Percentiles rank a stretch among this genome's conserved stretches.
phyloP scores from a whole-genome alignment of 2,113 vertebrate genomes.

The Motacilla alba region DNA sequence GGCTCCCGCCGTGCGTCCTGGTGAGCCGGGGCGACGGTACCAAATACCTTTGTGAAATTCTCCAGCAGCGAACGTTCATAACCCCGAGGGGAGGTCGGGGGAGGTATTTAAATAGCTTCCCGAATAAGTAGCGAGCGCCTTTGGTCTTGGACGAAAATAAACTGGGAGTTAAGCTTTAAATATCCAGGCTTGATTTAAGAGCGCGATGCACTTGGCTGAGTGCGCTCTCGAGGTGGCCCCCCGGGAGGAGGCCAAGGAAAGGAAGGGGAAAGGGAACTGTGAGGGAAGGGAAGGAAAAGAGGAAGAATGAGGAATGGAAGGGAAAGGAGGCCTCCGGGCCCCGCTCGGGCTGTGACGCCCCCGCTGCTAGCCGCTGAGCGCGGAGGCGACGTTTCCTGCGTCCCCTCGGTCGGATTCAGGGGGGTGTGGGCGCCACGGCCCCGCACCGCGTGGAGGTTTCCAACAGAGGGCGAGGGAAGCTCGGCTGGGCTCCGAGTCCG shows the following conservation, averaged over 20 bases:
- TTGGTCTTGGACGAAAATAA: conserved; percentile 53
- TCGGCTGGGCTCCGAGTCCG: neutral
- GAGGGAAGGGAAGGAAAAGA: neutral
- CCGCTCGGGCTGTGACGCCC: neutral
- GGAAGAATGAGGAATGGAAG: neutral
- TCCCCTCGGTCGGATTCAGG: neutral
- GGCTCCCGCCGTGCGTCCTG: neutral
- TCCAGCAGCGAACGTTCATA: neutral
- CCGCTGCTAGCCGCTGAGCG: neutral
- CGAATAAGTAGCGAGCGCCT: conserved; percentile 7
- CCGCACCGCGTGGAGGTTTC: neutral
- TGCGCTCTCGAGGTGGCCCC: neutral
- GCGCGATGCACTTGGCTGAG: neutral
- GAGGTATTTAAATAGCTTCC: conserved; percentile 39
- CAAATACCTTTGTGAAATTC: neutral
- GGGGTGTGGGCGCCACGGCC: neutral
- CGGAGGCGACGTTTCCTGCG: neutral
- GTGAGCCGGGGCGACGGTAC: neutral
- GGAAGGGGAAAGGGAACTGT: neutral
- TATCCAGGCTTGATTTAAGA: conserved; percentile 36
- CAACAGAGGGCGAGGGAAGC: conserved; percentile 20
- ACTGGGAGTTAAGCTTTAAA: conserved; percentile 48
- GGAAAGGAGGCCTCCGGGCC: neutral
- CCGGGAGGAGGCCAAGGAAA: neutral
- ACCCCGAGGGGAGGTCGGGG: neutral